Evolutionary conservation across 2,113 vertebrate genomes (phyloP).

Genomic region (Dipodomys stephensi): DNA sequence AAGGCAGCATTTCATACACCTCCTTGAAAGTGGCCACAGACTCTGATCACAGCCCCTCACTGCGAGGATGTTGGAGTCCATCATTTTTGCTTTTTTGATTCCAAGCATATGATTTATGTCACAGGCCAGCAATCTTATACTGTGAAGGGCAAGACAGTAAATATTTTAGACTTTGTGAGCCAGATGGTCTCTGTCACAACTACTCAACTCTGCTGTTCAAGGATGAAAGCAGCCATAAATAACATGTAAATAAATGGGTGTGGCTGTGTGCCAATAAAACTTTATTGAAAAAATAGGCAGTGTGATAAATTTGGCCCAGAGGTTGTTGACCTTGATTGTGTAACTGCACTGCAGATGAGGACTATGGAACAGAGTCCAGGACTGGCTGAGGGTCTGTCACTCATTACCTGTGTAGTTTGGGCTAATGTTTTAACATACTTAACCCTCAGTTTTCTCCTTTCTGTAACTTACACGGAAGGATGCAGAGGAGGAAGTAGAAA

Average conservation of each 20-base stretch:
- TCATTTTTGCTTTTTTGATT: slow-evolving; percentile 11
- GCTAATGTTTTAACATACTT: background rate
- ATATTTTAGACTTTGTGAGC: slow-evolving; percentile 30
- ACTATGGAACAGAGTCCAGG: background rate
- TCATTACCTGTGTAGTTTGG: background rate
- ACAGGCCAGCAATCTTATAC: background rate
- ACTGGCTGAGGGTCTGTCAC: background rate
- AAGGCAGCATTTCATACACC: slow-evolving; percentile 5
- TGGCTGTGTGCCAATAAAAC: background rate
- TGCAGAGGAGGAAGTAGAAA: background rate
- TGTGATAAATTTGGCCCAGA: background rate
- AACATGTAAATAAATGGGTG: background rate
- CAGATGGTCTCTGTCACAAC: background rate
- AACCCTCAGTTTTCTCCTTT: background rate
- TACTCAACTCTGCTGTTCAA: background rate
- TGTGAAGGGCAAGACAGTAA: background rate
- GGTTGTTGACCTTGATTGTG: background rate
- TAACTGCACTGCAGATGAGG: background rate
- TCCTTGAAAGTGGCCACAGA: slow-evolving; percentile 32
- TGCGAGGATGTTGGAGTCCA: background rate
- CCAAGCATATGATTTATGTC: background rate
- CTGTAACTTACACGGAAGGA: background rate
- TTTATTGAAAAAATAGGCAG: background rate
- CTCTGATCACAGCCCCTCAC: background rate
- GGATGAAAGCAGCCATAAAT: background rate